Evolutionary conservation across 1,140 invertebrate genomes (phyloP).

Genomic region (Ceratosolen solmsi): DNA sequence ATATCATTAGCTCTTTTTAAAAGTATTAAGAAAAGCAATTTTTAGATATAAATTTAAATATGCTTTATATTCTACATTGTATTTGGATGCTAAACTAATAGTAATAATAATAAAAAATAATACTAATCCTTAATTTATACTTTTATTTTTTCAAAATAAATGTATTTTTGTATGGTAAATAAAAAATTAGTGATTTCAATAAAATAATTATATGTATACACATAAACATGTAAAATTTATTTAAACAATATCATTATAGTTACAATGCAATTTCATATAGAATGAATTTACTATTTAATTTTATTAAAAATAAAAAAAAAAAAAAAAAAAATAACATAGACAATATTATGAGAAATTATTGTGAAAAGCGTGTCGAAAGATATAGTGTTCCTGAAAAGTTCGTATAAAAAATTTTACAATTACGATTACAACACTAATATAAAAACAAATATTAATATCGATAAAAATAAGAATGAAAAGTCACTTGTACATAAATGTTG

Average conservation of each 20-base stretch:
- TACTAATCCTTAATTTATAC: too few relatives aligned
- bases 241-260: constrained; percentile 31
- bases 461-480: constrained; percentile 2
- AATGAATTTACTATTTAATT: constrained; percentile 6
- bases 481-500: background rate
- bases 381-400: background rate
- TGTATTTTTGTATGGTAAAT: background rate
- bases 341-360: background rate
- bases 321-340: background rate
- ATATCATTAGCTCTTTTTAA: too few relatives aligned
- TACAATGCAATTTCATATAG: constrained; percentile 26
- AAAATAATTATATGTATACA: background rate
- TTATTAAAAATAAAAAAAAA: constrained; percentile 12
- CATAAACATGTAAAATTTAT: constrained; percentile 28
- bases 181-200: background rate
- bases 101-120: too few relatives aligned
- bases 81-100: too few relatives aligned
- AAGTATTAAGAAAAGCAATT: too few relatives aligned
- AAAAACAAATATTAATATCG: background rate
- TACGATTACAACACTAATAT: background rate
- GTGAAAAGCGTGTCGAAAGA: background rate
- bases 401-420: constrained; percentile 9
- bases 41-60: too few relatives aligned
- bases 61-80: too few relatives aligned
- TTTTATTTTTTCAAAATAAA: too few relatives aligned